Conservation (phyloP, 30 jellyfish, hydroid and myxozoan species). For the Haliclystus octoradiatus region DNA sequence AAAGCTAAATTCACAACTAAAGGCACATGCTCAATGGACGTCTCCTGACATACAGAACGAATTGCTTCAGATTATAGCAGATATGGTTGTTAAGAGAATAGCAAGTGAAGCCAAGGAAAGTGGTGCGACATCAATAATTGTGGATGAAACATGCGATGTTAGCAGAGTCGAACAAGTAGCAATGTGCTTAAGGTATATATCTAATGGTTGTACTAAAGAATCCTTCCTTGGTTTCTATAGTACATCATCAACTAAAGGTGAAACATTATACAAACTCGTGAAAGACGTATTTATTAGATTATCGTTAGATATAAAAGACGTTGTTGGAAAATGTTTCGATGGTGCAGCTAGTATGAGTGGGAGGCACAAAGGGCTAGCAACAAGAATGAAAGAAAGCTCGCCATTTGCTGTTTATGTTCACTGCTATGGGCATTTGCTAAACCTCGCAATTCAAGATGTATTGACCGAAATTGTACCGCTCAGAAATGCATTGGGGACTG, state of each 20-base stretch:
- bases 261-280: slow-evolving; percentile 11
- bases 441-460: no score
- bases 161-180: slow-evolving; percentile 30
- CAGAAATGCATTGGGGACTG: slow-evolving; percentile 34
- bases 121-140: neutral
- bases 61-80: slow-evolving; percentile 18
- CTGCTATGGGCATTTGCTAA: no score
- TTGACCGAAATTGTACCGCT: slow-evolving; percentile 33
- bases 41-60: no score
- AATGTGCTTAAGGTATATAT: slow-evolving; percentile 12
- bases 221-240: no score
- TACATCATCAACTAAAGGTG: slow-evolving; percentile 12
- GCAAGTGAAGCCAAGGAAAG: slow-evolving; percentile 8
- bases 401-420: no score
- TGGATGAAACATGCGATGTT: slow-evolving; percentile 21
- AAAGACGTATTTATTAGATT: slow-evolving; percentile 5
- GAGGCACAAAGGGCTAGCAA: slow-evolving; percentile 33
- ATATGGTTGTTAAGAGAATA: slow-evolving; percentile 4
- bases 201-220: slow-evolving; percentile 14
- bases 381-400: slow-evolving; percentile 27
- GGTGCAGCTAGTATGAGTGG: no score
- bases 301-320: slow-evolving; percentile 7
- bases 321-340: slow-evolving; percentile 18
- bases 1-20: slow-evolving; percentile 18
- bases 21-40: slow-evolving; percentile 36